Base-by-base conservation (phyloP, 2,888 invertebrate species). In the Operophtera brumata region DNA sequence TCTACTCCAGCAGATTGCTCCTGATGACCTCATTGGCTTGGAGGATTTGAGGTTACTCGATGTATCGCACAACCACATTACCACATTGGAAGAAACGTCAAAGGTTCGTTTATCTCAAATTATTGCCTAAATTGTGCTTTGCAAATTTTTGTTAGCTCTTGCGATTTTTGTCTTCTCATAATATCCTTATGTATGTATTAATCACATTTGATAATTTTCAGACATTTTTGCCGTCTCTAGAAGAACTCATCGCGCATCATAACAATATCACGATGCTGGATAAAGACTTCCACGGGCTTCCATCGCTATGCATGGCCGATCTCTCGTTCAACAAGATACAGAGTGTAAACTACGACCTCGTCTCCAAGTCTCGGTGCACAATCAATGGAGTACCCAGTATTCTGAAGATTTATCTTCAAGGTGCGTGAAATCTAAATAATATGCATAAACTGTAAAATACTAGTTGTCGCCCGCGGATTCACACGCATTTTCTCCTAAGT, bases 221-320 rank as follows among this genome's bases (percentile, higher is more conserved):
- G 96, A 95, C 95, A 45, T 93, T 93, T 84, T 90, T 96, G 66
- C 95, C 95, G 13, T 92, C 93, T 34, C 80, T 96, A 63, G 95
- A 95, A 77, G 94, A 94, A 68, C 80, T 96, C 51, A 92, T 94
- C 63, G 96, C 94, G 1, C 94, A 95, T 50, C 93, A 94, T 76
- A 96, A 96, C 77, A 93, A 94, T 62, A 90, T 96, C 45, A 94
- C 94, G 3, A 84, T 92, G 41, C 86, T 96, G 66, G 94, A 95
- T 59, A 93, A 93, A 71, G 96, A 96, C 77, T 96, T 96, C 80
- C 95, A 96, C 67, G 96, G 96, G 1, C 84, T 96, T 59, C 96
- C 96, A 0, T 93, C 94, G 1, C 90, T 96, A 7, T 96, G 96
- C 73, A 92, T 93, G 78, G 96, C 95, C 2, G 95, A 96, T 79